Percentiles rank a stretch among this genome's conserved stretches.
These are phyloP conservation scores for Epizoanthus stellaris DNA, from an alignment of 92 coral and sea anemone species.

Conservation along the genomic window DNA sequence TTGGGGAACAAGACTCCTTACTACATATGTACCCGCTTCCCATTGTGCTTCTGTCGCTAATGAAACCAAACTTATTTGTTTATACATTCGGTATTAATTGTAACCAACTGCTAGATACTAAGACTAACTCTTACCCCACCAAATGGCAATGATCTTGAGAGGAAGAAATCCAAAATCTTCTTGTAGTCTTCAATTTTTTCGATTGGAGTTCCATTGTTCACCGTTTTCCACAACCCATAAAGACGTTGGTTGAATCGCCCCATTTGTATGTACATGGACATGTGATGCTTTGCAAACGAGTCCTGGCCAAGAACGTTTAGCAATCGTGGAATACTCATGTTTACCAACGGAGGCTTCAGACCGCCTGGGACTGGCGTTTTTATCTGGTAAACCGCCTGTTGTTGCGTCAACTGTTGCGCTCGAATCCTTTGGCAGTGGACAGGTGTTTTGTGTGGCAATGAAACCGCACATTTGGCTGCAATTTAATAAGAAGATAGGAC, in stretches of 20 bases:
- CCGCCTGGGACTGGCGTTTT: not conserved
- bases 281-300: not conserved
- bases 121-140: not conserved
- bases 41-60: no score
- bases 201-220: not conserved
- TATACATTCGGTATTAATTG: no score
- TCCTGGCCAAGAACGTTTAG: not conserved
- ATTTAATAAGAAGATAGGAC: no score
- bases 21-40: no score
- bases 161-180: not conserved
- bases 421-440: no score
- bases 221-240: not conserved
- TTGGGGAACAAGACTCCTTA: no score
- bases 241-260: not conserved
- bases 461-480: no score
- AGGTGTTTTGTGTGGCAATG: no score
- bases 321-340: not conserved
- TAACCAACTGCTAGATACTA: no score
- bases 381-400: no score
- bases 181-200: slow-evolving; percentile 1
- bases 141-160: not conserved
- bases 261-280: not conserved
- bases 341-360: not conserved
- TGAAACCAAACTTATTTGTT: no score
- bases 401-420: no score